A percentile compares a stretch with the other conserved stretches of the same genome.
These are phyloP conservation scores for Bradypus variegatus DNA, from an alignment of 2,797 vertebrate genomes.

Conservation along the genomic window DNA sequence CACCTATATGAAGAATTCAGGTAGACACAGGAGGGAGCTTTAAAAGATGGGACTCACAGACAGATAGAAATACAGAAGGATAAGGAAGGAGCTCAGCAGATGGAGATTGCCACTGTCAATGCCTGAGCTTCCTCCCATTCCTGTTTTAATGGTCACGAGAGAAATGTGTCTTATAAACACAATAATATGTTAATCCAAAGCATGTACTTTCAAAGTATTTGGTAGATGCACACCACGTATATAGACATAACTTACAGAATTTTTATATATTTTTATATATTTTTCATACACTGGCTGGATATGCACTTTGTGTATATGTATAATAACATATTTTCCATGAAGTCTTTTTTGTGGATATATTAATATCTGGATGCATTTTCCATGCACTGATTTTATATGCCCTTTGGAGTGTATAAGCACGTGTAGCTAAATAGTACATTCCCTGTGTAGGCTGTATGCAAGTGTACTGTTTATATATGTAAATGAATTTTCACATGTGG, in stretches of 20 bases:
- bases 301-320: background rate
- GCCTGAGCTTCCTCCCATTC: background rate
- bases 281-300: background rate
- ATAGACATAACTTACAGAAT: background rate
- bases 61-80: background rate
- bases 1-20: background rate
- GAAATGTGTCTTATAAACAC: slow-evolving; percentile 31
- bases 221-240: background rate
- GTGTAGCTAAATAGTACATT: background rate
- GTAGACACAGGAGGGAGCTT: background rate
- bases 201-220: slow-evolving; percentile 17
- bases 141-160: slow-evolving; percentile 25
- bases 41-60: background rate
- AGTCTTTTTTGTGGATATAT: background rate
- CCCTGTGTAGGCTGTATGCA: background rate
- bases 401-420: background rate
- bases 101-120: background rate
- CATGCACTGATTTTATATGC: background rate
- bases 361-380: slow-evolving; percentile 13
- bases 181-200: background rate
- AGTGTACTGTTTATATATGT: background rate
- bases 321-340: slow-evolving; percentile 12
- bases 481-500: slow-evolving; percentile 40
- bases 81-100: background rate
- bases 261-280: background rate